A percentile compares a stretch with the other conserved stretches of the same genome.
phyloP scores from a whole-genome alignment of 2,797 vertebrate genomes.

The Delichon dasypus region DNA sequence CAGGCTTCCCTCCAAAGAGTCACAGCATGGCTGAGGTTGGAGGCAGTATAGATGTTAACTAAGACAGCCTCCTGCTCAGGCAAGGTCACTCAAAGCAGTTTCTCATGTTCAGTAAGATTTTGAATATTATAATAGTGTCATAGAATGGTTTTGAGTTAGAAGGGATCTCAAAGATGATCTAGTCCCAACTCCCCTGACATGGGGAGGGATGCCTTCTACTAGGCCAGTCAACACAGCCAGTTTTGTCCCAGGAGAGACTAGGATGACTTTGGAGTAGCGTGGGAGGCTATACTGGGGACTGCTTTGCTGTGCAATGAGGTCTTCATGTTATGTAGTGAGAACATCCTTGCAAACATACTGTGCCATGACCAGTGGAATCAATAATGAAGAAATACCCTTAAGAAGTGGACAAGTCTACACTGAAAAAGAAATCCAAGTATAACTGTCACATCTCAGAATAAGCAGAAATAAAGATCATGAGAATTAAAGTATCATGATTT shows the following conservation, averaged over 20 bases:
- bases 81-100: neutral
- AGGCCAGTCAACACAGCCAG: neutral
- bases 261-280: no score
- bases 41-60: neutral
- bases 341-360: rapidly evolving
- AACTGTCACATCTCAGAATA: neutral
- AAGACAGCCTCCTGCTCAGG: neutral
- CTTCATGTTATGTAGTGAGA: neutral
- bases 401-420: neutral
- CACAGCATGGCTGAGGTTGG: neutral
- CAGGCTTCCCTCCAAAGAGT: neutral
- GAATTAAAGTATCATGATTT: neutral
- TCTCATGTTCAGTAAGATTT: neutral
- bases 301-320: neutral
- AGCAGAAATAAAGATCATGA: neutral
- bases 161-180: neutral
- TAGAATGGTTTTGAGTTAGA: neutral
- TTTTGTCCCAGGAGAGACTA: neutral
- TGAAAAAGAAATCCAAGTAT: neutral
- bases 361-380: neutral
- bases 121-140: neutral
- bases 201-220: neutral
- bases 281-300: neutral
- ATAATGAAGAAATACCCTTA: neutral
- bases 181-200: neutral